A percentile compares a stretch with the other conserved stretches of the same genome.
Conservation (phyloP, 1,140 invertebrate species). For the Archegozetes longisetosus region DNA sequence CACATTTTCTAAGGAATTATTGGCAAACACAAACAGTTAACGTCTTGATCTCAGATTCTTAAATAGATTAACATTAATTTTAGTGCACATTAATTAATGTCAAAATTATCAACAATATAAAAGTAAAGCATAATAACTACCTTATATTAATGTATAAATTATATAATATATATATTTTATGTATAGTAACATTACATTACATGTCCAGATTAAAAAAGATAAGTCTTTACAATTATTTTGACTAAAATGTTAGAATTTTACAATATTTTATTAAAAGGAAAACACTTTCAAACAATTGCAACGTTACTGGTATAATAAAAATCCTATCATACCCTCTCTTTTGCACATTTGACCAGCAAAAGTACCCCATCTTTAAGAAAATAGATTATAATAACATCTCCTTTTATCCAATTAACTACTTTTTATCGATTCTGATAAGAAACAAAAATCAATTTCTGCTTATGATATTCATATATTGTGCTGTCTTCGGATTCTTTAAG, state of each 20-base stretch:
- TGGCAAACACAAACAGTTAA: neutral
- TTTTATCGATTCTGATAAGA: no score
- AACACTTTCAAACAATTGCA: no score
- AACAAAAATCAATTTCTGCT: no score
- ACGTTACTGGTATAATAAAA: no score
- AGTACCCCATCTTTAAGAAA: no score
- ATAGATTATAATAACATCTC: no score
- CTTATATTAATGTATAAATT: neutral
- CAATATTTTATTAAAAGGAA: neutral
- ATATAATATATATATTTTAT: neutral
- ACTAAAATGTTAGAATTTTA: neutral
- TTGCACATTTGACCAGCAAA: no score
- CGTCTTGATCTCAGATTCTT: neutral
- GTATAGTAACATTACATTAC: neutral
- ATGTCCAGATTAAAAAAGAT: neutral
- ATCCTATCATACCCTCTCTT: no score
- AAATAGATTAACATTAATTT: neutral
- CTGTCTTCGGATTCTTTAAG: no score
- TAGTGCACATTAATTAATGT: neutral
- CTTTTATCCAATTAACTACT: no score
- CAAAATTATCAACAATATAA: neutral
- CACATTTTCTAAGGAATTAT: neutral
- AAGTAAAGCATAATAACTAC: neutral
- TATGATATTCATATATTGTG: no score
- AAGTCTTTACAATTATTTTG: neutral